Base-by-base conservation (phyloP, 1,140 invertebrate species). In the Chlorops oryzae region DNA sequence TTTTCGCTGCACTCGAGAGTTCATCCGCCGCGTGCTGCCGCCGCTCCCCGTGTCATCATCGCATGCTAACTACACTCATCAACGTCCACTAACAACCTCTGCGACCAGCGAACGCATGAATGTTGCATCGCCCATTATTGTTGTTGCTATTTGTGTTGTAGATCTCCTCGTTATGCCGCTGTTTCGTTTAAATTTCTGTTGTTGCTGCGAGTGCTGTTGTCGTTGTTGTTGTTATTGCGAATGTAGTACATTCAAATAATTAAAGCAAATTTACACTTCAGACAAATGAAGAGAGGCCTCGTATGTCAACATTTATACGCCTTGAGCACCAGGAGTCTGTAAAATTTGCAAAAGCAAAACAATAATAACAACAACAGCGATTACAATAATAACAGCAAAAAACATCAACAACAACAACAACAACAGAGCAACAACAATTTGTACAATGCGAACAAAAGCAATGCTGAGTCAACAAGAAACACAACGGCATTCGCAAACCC, bases 241-340 rank as follows among this genome's bases (percentile, higher is more conserved):
- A 23, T 37, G 21, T n/a, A 47, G 43, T 27, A 6, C 41, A 48
- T 55, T 57, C 51, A 61, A 62, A 67, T 67, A 67, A 67, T 67
- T 67, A 61, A 67, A 67, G 59, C 59, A 67, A 67, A 67, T 67
- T 67, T 67, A 59, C 64, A 64, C 64, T 67, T 67, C 64, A 67
- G 64, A 68, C 61, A 62, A 38, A 37, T 44, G 28, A 38, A 44
- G 27, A 25, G 20, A 51, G 45, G 37, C 41, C 44, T 42, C n/a
- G 17, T 42, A n/a, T n/a, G n/a, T n/a, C n/a, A n/a, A n/a, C n/a
- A n/a, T n/a, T n/a, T n/a, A n/a, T n/a, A n/a, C n/a, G n/a, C n/a
- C n/a, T n/a, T n/a, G n/a, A n/a, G n/a, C n/a, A n/a, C n/a, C n/a
- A n/a, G n/a, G n/a, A n/a, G n/a, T n/a, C n/a, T n/a, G n/a, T n/a